These are phyloP conservation scores for Oryzias celebensis DNA, from an alignment of 2,113 vertebrate genomes.

Conservation along the genomic window DNA sequence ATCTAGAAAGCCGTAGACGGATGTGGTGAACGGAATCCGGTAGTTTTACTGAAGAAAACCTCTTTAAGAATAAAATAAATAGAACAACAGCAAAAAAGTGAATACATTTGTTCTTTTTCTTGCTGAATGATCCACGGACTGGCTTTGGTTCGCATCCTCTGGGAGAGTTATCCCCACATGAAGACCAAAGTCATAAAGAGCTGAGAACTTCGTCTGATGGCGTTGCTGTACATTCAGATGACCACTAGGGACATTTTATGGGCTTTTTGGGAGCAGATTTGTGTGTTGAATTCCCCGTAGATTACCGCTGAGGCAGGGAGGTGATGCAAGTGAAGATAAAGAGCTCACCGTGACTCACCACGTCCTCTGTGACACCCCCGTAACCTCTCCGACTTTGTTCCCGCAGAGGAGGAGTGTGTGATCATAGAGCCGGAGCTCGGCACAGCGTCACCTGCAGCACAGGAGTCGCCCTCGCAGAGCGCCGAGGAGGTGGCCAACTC, in stretches of 20 bases:
- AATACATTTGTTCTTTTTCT: too few relatives aligned
- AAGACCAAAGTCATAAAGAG: neutral
- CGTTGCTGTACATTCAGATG: too few relatives aligned
- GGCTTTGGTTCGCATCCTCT: too few relatives aligned
- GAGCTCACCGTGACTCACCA: conserved; percentile 27
- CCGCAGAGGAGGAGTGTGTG: conserved; percentile 75
- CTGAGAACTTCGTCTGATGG: neutral
- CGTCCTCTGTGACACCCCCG: neutral
- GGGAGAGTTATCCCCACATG: neutral
- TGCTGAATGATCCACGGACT: too few relatives aligned
- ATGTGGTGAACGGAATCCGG: too few relatives aligned
- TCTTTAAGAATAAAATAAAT: neutral
- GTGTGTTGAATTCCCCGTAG: conserved; percentile 7
- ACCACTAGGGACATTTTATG: neutral
- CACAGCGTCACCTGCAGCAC: conserved; percentile 27
- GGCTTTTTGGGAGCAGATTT: too few relatives aligned
- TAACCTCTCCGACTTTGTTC: conserved; percentile 37
- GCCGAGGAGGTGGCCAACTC: conserved; percentile 81
- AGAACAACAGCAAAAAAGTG: too few relatives aligned
- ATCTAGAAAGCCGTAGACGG: too few relatives aligned
- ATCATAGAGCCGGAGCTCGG: conserved; percentile 62
- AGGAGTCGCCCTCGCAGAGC: conserved; percentile 41
- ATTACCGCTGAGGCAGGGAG: conserved; percentile 11
- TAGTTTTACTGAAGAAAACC: neutral
- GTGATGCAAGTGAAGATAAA: conserved; percentile 15